Base-by-base conservation (phyloP, 2,888 invertebrate species). In the Caenorhabditis zanzibari region DNA sequence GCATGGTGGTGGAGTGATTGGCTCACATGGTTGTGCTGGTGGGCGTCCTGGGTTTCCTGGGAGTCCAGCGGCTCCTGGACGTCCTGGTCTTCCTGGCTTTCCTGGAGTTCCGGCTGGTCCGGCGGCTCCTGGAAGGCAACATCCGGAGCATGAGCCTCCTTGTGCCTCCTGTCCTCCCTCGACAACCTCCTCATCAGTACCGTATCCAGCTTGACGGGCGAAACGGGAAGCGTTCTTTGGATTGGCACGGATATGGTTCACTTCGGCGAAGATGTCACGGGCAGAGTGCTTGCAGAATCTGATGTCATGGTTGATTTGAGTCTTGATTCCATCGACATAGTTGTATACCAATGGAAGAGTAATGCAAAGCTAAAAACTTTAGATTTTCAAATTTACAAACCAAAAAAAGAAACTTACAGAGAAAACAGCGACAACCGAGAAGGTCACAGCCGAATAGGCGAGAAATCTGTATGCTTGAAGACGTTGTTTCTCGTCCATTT, bases 401-500 rank as follows among this genome's bases (percentile, higher is more conserved):
- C 10, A 12, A n/a, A 49, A 4, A 26, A 12, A 47, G n/a, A 49
- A 47, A n/a, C 71, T 75, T 22, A 86, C 86, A 52, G 85, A 83
- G 56, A 86, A 74, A 47, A 86, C 85, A n/a, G 86, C 86, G 28
- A 86, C 86, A 28, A 83, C 85, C 14, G 86, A 86, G 72, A 85
- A 86, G 22, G 86, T 86, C 49, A 86, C 86, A 47, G 86, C 86
- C 74, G 86, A 82, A 58, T 86, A 86, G 82, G 86, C 86, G 35
- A 86, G 85, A 49, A 86, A 85, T 32, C 86, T 81, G 54, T 85
- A 86, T 22, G 86, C 86, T 24, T 85, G 41, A 44, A 63, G 61
- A 14, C 61, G 61, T 63, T 63, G 61, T 63, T 63, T 63, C 61
- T 63, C 61, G 61, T 63, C 61, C 61, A 63, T 63, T 14, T 59